These are phyloP conservation scores for Gymnobelideus leadbeateri DNA, from an alignment of 2,113 vertebrate species.

Conservation along the genomic window DNA sequence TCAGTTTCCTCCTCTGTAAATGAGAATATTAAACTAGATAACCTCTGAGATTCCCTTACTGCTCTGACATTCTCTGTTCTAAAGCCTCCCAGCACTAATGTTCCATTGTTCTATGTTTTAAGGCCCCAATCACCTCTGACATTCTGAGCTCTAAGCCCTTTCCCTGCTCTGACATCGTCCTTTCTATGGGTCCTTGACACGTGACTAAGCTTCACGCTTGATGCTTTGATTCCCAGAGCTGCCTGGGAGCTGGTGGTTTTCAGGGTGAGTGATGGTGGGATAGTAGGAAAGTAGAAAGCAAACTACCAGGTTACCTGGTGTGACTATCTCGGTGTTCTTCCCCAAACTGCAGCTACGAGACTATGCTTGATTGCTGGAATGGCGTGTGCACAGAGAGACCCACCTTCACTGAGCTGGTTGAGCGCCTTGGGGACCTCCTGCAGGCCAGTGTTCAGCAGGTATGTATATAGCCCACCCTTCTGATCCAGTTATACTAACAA, in stretches of 20 bases:
- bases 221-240: neutral
- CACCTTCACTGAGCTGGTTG: slow-evolving; percentile 93
- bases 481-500: neutral
- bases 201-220: neutral
- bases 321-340: neutral
- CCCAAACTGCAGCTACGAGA: slow-evolving; percentile 87
- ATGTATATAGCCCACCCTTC: slow-evolving; percentile 7
- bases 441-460: slow-evolving; percentile 97
- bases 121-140: too few species aligned
- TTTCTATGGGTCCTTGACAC: too few species aligned
- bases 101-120: too few species aligned
- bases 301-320: neutral
- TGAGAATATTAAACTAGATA: too few species aligned
- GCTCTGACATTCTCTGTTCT: too few species aligned
- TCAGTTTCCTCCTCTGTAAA: too few species aligned
- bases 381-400: slow-evolving; percentile 89
- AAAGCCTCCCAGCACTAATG: too few species aligned
- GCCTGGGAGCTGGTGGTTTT: neutral
- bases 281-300: neutral
- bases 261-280: neutral
- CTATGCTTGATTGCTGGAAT: slow-evolving; percentile 96
- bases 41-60: too few species aligned
- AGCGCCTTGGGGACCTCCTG: slow-evolving; percentile 93
- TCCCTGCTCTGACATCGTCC: too few species aligned
- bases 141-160: too few species aligned